Conservation (phyloP, 2,113 vertebrate genomes). For the Phrynocephalus versicolor region DNA sequence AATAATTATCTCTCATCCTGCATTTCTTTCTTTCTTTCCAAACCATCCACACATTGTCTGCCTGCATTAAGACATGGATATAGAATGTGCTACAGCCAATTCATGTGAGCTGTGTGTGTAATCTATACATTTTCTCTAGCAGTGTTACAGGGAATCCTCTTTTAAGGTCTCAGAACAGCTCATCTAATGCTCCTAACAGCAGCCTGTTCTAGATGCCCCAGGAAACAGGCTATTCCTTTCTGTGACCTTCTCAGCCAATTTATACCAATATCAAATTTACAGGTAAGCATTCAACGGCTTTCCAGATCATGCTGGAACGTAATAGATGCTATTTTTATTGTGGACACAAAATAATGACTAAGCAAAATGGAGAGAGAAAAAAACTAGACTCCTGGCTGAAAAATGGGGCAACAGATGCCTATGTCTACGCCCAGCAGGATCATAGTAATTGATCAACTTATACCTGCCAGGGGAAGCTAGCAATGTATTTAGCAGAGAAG, state of each 20-base stretch:
- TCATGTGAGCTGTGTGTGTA: too few relatives aligned
- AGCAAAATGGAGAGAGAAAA: background rate
- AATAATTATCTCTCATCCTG: background rate
- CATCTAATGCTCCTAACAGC: background rate
- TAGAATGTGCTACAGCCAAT: background rate
- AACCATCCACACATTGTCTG: background rate
- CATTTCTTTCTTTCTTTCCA: background rate
- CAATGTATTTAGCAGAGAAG: background rate
- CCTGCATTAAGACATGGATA: background rate
- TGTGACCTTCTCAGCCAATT: background rate
- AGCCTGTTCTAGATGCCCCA: background rate
- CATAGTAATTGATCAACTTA: slow-evolving; percentile 10
- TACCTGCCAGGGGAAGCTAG: slow-evolving; percentile 18
- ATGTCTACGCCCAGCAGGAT: slow-evolving; percentile 9
- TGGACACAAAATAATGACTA: background rate
- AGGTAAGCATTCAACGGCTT: background rate
- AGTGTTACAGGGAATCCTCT: background rate
- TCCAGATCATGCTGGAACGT: background rate
- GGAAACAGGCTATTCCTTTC: background rate
- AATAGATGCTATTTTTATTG: background rate
- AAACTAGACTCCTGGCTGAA: background rate
- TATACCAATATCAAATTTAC: background rate
- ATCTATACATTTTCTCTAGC: background rate
- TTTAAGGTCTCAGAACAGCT: background rate
- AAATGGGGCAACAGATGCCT: slow-evolving; percentile 6